Base-by-base conservation (phyloP, 1,140 invertebrate genomes). In the Caenorhabditis briggsae region DNA sequence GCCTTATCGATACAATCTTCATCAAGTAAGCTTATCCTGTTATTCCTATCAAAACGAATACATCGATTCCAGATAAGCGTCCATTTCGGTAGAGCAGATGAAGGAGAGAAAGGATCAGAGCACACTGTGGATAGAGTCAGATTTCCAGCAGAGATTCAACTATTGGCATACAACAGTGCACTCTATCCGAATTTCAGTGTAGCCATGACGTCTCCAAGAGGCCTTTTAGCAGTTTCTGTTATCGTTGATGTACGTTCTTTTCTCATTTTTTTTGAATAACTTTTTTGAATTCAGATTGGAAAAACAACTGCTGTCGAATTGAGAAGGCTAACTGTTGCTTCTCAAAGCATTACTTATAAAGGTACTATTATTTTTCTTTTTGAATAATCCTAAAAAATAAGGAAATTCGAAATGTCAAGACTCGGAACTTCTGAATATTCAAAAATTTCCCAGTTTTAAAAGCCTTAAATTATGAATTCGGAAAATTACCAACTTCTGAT, bases 141-240 rank as follows among this genome's bases (percentile, higher is more conserved):
- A 53, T 97, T 97, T 93, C 96, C 96, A 12, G 96, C 96, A 55
- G 96, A 97, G 96, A 95, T 98, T 90, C 97, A 98, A 93, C 94
- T 98, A 55, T 96, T 97, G 90, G 97, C 96, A 5, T 98, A 96
- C 94, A 98, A 98, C 93, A 96, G 96, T 86, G 96, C 98, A 93
- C 94, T 98, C n/a, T 98, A 98, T 93, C 95, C 96, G 91, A 98
- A 98, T 93, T 96, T 97, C 95, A 95, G 96, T 46, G 96, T 97
- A 93, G 97, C 97, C 25, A 95, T 89, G 87, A 89, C 84, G 3
- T 86, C 96, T 90, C 95, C 96, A 92, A 96, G 96, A 93, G 97
- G 97, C 46, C 95, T 98, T 88, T 96, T 97, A 9, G 96, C 95
- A 11, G 96, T 98, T 88, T 96, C 96, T 18, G 93, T 98, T 86